Evolutionary conservation across 2,797 vertebrate genomes (phyloP).

Genomic region (Pseudopleuronectes americanus): DNA sequence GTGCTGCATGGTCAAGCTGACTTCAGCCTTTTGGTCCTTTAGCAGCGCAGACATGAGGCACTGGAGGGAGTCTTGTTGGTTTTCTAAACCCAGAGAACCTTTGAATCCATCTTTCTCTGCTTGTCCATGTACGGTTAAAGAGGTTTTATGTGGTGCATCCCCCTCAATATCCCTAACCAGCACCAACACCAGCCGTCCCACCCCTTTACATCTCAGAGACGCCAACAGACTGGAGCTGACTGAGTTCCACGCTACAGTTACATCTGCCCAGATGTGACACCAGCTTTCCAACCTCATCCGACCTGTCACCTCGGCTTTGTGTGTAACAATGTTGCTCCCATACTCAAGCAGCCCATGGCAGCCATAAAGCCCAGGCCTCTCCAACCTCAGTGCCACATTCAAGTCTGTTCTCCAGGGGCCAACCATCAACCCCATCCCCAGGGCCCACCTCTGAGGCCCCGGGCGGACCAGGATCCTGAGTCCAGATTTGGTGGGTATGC

Average conservation of each 20-base stretch:
- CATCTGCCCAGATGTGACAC: slow-evolving; percentile 64
- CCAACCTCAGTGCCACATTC: slow-evolving; percentile 56
- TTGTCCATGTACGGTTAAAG: slow-evolving; percentile 48
- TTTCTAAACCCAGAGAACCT: slow-evolving; percentile 50
- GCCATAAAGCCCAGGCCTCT: slow-evolving; percentile 55
- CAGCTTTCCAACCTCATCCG: slow-evolving; percentile 51
- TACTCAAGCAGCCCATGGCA: slow-evolving; percentile 52
- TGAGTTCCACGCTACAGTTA: slow-evolving; percentile 41
- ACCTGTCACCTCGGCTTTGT: slow-evolving; percentile 45
- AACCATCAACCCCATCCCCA: slow-evolving; percentile 26
- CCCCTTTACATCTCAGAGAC: slow-evolving; percentile 54
- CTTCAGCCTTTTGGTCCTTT: slow-evolving; percentile 38
- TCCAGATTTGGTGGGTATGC: slow-evolving; percentile 40
- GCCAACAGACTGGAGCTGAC: slow-evolving; percentile 48
- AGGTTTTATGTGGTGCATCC: slow-evolving; percentile 15
- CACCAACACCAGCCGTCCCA: slow-evolving; percentile 55
- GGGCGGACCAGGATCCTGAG: slow-evolving; percentile 56
- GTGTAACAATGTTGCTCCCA: neutral
- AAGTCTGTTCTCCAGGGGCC: slow-evolving; percentile 38
- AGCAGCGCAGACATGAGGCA: slow-evolving; percentile 33
- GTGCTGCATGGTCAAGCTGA: slow-evolving; percentile 58
- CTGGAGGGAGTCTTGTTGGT: slow-evolving; percentile 46
- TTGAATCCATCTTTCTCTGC: slow-evolving; percentile 39
- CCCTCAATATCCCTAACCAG: slow-evolving; percentile 28
- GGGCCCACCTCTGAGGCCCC: slow-evolving; percentile 47